phyloP scores from a whole-genome alignment of 2,113 vertebrate species.

The Nothocercus julius region DNA sequence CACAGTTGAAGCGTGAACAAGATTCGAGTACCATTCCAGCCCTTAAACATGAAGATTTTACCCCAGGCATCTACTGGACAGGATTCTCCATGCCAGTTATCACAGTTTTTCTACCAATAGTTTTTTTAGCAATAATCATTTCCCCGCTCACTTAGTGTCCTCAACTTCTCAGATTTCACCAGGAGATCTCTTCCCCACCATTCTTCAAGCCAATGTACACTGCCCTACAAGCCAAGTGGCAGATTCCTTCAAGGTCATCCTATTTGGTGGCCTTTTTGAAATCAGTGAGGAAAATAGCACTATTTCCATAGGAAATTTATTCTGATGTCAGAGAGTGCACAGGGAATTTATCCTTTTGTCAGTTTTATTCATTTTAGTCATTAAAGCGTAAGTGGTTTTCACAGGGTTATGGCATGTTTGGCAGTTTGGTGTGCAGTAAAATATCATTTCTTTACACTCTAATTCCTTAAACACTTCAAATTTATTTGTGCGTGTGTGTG shows the following conservation, averaged over 20 bases:
- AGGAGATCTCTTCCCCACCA: neutral
- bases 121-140: neutral
- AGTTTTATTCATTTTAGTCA: slow-evolving; percentile 44
- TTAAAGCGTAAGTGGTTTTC: slow-evolving; percentile 34
- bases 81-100: neutral
- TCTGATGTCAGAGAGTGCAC: neutral
- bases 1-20: neutral
- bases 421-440: slow-evolving; percentile 38
- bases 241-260: neutral
- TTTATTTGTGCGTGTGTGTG: neutral
- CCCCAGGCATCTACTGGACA: neutral
- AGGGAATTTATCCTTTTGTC: slow-evolving; percentile 42
- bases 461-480: slow-evolving; percentile 46
- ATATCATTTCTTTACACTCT: slow-evolving; percentile 35
- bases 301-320: slow-evolving; percentile 14
- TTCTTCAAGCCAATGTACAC: neutral
- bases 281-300: neutral
- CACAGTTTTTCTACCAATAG: neutral
- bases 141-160: neutral
- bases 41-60: neutral
- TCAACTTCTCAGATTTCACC: neutral
- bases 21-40: neutral
- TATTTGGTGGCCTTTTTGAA: neutral
- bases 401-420: slow-evolving; percentile 29
- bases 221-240: neutral